phyloP scores from a whole-genome alignment of 2,113 vertebrate genomes.

The Hiodon tergisus region DNA sequence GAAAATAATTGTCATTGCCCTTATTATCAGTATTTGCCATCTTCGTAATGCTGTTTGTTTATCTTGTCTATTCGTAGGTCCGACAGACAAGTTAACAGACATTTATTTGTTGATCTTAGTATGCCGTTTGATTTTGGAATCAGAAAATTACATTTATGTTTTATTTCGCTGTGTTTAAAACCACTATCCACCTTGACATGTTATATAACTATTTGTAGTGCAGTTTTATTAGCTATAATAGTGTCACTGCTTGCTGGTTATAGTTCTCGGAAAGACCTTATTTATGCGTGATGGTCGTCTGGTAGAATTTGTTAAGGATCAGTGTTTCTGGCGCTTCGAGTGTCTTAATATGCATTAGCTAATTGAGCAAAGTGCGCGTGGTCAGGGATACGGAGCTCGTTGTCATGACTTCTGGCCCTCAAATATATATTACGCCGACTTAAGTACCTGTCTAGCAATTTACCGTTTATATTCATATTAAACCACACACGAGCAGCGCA shows the following conservation, averaged over 20 bases:
- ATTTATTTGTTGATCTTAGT: no score
- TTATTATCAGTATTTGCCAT: no score
- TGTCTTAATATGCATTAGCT: slow-evolving; percentile 18
- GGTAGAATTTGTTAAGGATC: background rate
- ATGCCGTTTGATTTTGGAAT: background rate
- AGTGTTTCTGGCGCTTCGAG: background rate
- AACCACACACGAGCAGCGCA: no score
- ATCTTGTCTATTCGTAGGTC: background rate
- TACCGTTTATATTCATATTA: background rate
- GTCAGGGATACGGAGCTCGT: slow-evolving; percentile 16
- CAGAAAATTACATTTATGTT: background rate
- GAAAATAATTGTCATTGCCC: no score
- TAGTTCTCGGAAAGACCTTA: background rate
- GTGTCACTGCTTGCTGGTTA: background rate
- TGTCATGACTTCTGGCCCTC: slow-evolving; percentile 20
- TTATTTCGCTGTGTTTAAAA: background rate
- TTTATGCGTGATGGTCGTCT: slow-evolving; percentile 1
- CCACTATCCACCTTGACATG: background rate
- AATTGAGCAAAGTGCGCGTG: slow-evolving; percentile 22
- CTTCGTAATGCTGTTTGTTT: background rate
- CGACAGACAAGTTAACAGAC: background rate
- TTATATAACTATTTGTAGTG: slow-evolving; percentile 3
- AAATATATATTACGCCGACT: background rate
- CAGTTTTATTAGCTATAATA: background rate
- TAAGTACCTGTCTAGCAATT: background rate